Evolutionary conservation across 2,888 invertebrate species (phyloP), one percentile per base, ranked within the genome.

Genomic region (Lacanobia wlatinum): DNA sequence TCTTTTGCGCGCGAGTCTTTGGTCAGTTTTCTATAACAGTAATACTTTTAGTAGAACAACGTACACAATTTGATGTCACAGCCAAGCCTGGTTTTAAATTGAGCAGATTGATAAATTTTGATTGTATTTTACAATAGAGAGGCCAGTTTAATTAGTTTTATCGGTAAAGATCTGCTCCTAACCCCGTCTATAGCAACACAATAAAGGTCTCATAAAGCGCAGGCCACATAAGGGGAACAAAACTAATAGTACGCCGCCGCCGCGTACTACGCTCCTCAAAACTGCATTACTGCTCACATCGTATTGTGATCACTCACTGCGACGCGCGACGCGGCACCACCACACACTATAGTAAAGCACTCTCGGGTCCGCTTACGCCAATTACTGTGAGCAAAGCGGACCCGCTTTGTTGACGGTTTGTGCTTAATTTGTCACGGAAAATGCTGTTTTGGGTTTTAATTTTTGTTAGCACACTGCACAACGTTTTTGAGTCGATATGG

Each of bases 301-400:
- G 75, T 69, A 59, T 53, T 50, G 46, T 7, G 69, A 40, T 48
- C 68, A n/a, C n/a, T n/a, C n/a, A n/a, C n/a, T n/a, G n/a, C n/a
- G n/a, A n/a, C n/a, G n/a, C n/a, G n/a, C n/a, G n/a, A n/a, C 40
- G 59, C 21, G 14, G 69, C 53, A 66, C 58, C 62, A 40, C 52
- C 55, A 43, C 55, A 50, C 40, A 60, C 74, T 70, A 64, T 83
- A 60, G 73, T 79, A 83, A 83, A 80, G 83, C 80, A 80, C 83
- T 83, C 69, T 55, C 63, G 53, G 34, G 56, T 28, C 58, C 69
- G 80, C 66, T 83, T 83, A 74, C 63, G 50, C 80, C 73, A 83
- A 79, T 83, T 80, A 80, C 40, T 48, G 21, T 14, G 53, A 56
- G 58, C 61, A 83, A 59, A 79, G 61, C 68, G 61, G 5, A 48